phyloP scores from a whole-genome alignment of 2,888 invertebrate genomes.

The Galerucella pusilla region DNA sequence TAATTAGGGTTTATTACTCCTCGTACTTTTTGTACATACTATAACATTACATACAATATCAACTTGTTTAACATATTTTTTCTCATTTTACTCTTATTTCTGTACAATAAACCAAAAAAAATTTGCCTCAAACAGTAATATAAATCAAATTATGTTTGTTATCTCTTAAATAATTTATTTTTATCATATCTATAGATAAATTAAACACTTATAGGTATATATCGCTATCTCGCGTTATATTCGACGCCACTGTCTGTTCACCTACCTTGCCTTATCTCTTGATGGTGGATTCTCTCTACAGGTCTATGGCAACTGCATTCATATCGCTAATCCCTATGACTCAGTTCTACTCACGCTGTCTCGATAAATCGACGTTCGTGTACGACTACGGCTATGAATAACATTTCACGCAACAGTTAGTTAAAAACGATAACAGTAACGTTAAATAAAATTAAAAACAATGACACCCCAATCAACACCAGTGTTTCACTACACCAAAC shows the following conservation, averaged over 20 bases:
- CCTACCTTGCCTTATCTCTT: slow-evolving; percentile 39
- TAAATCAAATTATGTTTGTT: not conserved
- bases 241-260: slow-evolving; percentile 29
- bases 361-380: slow-evolving; percentile 10
- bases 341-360: slow-evolving; percentile 32
- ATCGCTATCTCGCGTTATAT: not conserved
- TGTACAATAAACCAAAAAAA: not conserved
- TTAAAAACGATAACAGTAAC: not conserved
- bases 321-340: slow-evolving; percentile 34
- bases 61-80: no score
- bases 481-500: slow-evolving; percentile 60
- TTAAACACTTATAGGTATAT: not conserved
- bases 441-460: slow-evolving; percentile 2
- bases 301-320: slow-evolving; percentile 33
- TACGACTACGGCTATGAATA: slow-evolving; percentile 18
- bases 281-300: slow-evolving; percentile 38
- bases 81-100: not conserved
- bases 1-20: no score
- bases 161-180: not conserved
- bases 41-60: no score
- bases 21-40: no score
- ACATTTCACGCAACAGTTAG: slow-evolving; percentile 23
- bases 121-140: not conserved
- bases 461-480: slow-evolving; percentile 62
- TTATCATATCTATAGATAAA: not conserved